Conservation (phyloP, 1,140 invertebrate genomes). For the Tigriopus japonicus region DNA sequence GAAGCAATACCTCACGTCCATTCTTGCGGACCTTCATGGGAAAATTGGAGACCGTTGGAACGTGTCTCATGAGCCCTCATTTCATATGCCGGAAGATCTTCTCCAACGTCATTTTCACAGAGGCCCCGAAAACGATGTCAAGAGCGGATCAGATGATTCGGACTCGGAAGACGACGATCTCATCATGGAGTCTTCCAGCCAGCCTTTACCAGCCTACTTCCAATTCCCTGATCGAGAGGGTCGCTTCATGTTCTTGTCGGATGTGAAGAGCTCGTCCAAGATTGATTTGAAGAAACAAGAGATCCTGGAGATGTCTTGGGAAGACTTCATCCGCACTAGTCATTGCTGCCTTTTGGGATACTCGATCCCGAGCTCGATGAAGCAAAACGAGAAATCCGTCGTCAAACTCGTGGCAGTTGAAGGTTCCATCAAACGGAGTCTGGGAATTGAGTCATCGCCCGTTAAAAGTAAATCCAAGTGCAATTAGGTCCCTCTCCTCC, state of each 20-base stretch:
- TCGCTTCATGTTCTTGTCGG: not conserved
- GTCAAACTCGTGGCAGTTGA: no score
- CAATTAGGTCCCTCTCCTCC: no score
- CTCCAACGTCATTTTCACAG: not conserved
- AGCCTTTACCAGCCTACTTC: constrained; percentile 7
- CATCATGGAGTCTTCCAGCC: not conserved
- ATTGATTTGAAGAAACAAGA: not conserved
- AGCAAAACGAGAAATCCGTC: no score
- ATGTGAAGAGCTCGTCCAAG: not conserved
- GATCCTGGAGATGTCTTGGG: constrained; percentile 5
- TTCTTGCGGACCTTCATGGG: constrained; percentile 10
- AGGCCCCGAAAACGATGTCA: not conserved
- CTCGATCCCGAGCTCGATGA: no score
- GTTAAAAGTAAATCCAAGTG: no score
- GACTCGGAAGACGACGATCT: not conserved
- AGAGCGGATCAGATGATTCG: not conserved
- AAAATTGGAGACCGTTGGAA: constrained; percentile 7
- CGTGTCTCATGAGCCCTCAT: not conserved
- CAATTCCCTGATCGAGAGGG: constrained; percentile 9
- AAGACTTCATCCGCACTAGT: constrained; percentile 3
- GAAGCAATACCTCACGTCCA: not conserved
- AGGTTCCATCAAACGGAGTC: no score
- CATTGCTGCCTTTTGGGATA: not conserved
- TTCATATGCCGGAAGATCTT: not conserved
- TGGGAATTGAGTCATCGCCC: no score